These are phyloP conservation scores for Threskiornis aethiopicus DNA, from an alignment of 2,797 vertebrate genomes.

Conservation along the genomic window DNA sequence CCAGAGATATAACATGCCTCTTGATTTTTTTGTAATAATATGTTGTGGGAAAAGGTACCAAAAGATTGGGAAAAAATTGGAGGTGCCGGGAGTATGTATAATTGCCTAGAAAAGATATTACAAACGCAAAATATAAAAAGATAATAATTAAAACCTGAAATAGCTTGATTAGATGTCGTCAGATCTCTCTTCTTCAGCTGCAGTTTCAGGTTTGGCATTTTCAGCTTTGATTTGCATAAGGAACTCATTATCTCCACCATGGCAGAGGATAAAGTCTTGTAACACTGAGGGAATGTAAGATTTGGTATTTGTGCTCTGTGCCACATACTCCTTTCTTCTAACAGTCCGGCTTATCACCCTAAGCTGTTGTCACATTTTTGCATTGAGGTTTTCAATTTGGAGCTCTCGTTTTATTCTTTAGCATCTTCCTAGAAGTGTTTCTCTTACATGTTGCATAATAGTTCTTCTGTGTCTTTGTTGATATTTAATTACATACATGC, in stretches of 20 bases:
- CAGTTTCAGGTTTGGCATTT: neutral
- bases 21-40: neutral
- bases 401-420: neutral
- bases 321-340: neutral
- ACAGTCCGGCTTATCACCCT: neutral
- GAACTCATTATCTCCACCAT: neutral
- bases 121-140: neutral
- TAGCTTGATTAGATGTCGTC: neutral
- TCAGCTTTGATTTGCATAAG: neutral
- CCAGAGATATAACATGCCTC: neutral
- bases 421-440: neutral
- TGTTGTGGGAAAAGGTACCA: neutral
- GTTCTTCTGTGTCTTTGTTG: neutral
- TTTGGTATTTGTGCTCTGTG: neutral
- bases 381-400: neutral
- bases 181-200: neutral
- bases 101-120: neutral
- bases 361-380: neutral
- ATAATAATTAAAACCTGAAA: neutral
- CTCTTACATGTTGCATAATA: neutral
- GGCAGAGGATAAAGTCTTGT: neutral
- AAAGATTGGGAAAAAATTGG: neutral
- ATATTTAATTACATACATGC: neutral
- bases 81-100: neutral
- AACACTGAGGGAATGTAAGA: neutral